These are phyloP conservation scores for Sigmodon hispidus DNA, from an alignment of 2,113 vertebrate species.

Conservation along the genomic window DNA sequence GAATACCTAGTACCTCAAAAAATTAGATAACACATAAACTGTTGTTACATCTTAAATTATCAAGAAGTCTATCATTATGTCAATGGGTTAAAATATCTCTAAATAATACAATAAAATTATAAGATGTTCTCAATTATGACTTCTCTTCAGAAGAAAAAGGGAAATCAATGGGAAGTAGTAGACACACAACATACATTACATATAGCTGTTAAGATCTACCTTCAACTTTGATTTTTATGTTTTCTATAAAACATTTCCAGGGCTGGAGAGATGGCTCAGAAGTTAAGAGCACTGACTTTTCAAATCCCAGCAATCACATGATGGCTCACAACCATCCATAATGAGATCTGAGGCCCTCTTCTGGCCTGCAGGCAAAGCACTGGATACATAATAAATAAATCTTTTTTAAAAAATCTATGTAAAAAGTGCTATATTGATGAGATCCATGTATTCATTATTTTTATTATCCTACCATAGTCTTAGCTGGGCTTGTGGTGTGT, in stretches of 20 bases:
- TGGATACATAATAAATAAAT: too few relatives aligned
- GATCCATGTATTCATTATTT: not conserved
- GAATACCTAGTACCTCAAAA: not conserved
- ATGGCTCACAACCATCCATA: too few relatives aligned
- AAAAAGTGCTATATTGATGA: not conserved
- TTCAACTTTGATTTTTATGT: conserved; percentile 38
- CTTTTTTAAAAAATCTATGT: too few relatives aligned
- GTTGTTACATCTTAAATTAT: conserved; percentile 25
- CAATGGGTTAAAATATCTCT: conserved; percentile 11
- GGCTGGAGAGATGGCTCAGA: too few relatives aligned
- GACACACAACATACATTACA: not conserved
- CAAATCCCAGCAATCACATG: too few relatives aligned
- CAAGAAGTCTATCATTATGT: conserved; percentile 13
- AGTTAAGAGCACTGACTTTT: too few relatives aligned
- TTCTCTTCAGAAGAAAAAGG: conserved; percentile 8
- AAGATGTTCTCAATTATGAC: conserved; percentile 6
- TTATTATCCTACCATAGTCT: not conserved
- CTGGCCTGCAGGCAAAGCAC: too few relatives aligned
- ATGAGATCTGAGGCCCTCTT: too few relatives aligned
- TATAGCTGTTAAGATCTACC: not conserved
- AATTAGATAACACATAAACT: conserved; percentile 24
- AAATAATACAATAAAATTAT: conserved; percentile 39
- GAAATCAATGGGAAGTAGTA: not conserved
- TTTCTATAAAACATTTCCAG: conserved; percentile 1
- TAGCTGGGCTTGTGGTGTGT: not conserved